These are phyloP conservation scores for Athripsodes cinereus DNA, from an alignment of 2,888 invertebrate species.

Conservation along the genomic window DNA sequence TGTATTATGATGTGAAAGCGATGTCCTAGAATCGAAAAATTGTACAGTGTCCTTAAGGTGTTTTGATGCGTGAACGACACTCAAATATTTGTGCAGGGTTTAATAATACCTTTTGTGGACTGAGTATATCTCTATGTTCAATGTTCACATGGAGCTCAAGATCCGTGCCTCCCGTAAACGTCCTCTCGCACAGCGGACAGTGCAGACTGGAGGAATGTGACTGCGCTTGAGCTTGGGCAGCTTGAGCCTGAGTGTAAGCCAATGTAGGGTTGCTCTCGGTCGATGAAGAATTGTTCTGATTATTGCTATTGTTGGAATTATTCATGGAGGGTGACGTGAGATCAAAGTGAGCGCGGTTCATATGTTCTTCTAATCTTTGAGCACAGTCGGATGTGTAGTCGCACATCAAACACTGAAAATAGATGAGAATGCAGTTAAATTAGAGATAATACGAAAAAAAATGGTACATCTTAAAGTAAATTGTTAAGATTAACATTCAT, in stretches of 20 bases:
- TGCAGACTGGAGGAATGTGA: conserved; percentile 44
- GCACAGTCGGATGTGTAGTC: conserved; percentile 70
- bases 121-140: conserved; percentile 75
- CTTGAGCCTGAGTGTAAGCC: conserved; percentile 40
- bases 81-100: neutral
- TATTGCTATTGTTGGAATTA: conserved; percentile 42
- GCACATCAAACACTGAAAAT: conserved; percentile 69
- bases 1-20: neutral
- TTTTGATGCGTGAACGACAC: no score
- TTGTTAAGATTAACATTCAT: no score
- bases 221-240: neutral
- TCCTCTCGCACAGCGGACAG: conserved; percentile 73
- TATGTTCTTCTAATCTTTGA: conserved; percentile 70
- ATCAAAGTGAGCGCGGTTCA: conserved; percentile 79
- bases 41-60: no score
- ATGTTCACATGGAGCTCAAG: conserved; percentile 82
- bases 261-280: conserved; percentile 38
- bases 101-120: conserved; percentile 48
- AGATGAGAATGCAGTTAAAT: no score
- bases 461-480: no score
- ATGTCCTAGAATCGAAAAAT: no score
- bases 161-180: conserved; percentile 67
- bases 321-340: conserved; percentile 66
- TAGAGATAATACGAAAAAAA: no score
- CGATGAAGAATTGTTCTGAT: conserved; percentile 25